Percentiles rank a stretch among this genome's conserved stretches.
Evolutionary conservation across 1,140 invertebrate genomes (phyloP).

Genomic region (Eciton burchellii): DNA sequence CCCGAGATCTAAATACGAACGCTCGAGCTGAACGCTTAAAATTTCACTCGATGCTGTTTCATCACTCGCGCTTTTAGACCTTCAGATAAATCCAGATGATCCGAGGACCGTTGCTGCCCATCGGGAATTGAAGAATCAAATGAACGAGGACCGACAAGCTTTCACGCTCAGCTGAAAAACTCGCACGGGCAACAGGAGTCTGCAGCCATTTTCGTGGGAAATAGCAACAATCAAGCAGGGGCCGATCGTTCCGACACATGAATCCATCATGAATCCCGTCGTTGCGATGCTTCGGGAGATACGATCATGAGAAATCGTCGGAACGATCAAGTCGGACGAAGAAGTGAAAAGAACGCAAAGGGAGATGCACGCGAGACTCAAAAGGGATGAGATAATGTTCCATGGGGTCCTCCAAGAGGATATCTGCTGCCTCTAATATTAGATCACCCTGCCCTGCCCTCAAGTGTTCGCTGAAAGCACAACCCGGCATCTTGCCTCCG

Average conservation of each 20-base stretch:
- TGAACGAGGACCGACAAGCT: neutral
- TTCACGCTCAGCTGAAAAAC: neutral
- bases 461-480: constrained; percentile 37
- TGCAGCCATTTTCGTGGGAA: constrained; percentile 2
- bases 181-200: neutral
- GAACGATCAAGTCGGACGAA: constrained; percentile 44
- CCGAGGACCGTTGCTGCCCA: too few relatives aligned
- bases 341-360: constrained; percentile 30
- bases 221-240: constrained; percentile 12
- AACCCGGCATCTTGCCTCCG: neutral
- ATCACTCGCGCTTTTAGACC: neutral
- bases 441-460: constrained; percentile 63
- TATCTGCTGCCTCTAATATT: constrained; percentile 72
- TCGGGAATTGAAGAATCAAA: neutral
- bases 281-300: constrained; percentile 30
- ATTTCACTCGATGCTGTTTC: neutral
- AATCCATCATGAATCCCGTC: constrained; percentile 42
- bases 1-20: neutral
- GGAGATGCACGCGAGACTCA: constrained; percentile 11
- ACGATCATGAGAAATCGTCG: constrained; percentile 45
- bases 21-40: neutral
- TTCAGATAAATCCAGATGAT: too few relatives aligned
- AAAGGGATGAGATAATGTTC: constrained; percentile 68
- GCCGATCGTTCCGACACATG: constrained; percentile 19
- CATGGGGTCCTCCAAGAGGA: constrained; percentile 62